phyloP scores from a whole-genome alignment of 2,888 invertebrate genomes.

The Syritta pipiens region DNA sequence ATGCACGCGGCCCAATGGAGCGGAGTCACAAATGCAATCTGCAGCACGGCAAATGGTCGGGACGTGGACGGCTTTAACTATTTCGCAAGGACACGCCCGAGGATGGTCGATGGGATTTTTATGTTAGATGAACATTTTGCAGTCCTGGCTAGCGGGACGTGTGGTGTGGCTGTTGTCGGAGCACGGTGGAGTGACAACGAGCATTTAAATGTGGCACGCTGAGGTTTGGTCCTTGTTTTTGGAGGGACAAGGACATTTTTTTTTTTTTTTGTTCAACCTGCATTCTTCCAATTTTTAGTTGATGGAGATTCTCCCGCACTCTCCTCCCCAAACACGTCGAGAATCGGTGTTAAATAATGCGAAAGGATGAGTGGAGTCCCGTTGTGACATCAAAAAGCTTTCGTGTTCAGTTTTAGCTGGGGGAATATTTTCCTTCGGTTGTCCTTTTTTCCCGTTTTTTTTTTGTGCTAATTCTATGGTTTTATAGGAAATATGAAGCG shows the following conservation, averaged over 20 bases:
- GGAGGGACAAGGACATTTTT: too few species aligned
- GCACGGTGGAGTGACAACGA: constrained; percentile 51
- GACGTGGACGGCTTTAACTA: constrained; percentile 48
- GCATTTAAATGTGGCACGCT: constrained; percentile 52
- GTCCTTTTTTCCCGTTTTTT: not conserved
- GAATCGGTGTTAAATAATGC: constrained; percentile 1
- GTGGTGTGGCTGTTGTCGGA: too few species aligned
- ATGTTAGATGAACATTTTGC: constrained; percentile 17
- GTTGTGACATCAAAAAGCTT: constrained; percentile 45
- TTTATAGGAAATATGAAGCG: constrained; percentile 41
- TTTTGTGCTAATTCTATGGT: constrained; percentile 1
- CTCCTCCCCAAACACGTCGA: too few species aligned
- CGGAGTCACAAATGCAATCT: constrained; percentile 50
- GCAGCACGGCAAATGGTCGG: constrained; percentile 30
- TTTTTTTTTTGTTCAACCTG: constrained; percentile 16
- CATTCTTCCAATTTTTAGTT: constrained; percentile 32
- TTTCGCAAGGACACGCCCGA: constrained; percentile 10
- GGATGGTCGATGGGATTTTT: constrained; percentile 21
- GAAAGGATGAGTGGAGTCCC: constrained; percentile 3
- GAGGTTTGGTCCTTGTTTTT: not conserved
- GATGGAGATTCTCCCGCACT: too few species aligned
- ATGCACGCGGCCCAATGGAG: constrained; percentile 51
- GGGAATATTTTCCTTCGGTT: constrained; percentile 22
- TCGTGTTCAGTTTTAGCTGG: constrained; percentile 38
- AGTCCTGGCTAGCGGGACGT: constrained; percentile 22